Evolutionary conservation across 2,113 vertebrate species (phyloP).

Genomic region (Chinchilla lanigera): DNA sequence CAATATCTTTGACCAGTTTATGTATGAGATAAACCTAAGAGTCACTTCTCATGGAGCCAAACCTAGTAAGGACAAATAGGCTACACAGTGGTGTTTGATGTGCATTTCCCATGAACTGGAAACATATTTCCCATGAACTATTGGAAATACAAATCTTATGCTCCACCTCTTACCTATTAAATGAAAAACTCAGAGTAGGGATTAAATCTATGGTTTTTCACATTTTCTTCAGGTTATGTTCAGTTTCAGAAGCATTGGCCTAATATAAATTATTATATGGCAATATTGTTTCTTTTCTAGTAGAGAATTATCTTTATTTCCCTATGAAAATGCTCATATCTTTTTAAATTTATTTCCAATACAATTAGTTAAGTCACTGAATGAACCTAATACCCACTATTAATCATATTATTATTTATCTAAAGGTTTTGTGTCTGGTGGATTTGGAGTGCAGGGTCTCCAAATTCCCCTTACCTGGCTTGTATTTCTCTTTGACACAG

Average conservation of each 20-base stretch:
- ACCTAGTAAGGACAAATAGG: not conserved
- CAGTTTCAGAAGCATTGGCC: not conserved
- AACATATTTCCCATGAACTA: not conserved
- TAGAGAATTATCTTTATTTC: not conserved
- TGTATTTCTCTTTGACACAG: not conserved
- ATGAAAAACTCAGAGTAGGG: not conserved
- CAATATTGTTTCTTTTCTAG: not conserved
- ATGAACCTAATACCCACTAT: not conserved
- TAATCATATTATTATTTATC: not conserved
- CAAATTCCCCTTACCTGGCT: not conserved
- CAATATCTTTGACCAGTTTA: not conserved
- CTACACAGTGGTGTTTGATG: not conserved
- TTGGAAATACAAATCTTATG: not conserved
- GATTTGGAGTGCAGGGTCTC: not conserved
- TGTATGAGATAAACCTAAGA: not conserved
- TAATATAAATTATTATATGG: not conserved
- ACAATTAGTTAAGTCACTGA: not conserved
- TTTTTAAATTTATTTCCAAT: not conserved
- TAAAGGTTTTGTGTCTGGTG: not conserved
- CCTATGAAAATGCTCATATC: not conserved
- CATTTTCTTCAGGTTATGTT: not conserved
- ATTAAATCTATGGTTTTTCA: not conserved
- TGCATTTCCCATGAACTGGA: not conserved
- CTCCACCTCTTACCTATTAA: not conserved
- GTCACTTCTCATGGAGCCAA: not conserved